Evolutionary conservation across 2,888 invertebrate genomes (phyloP), one percentile per base, ranked within the genome.

Genomic region (Himalopsyche tibetana): DNA sequence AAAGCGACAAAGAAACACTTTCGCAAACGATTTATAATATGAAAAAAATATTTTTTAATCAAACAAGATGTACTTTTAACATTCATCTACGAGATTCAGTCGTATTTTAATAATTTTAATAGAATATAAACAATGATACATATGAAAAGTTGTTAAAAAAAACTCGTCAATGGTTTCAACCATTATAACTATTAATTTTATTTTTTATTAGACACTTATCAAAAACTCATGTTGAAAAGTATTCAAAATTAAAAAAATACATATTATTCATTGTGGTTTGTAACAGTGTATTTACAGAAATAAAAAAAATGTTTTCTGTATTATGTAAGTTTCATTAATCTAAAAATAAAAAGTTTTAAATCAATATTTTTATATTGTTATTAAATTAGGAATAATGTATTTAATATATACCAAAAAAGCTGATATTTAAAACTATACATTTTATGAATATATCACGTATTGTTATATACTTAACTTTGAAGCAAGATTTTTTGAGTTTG

Each of bases 181-280:
- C 15, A 74, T 74, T 38, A 38, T 12, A 74, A 19, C 38, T 74
- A 74, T 28, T 63, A 63, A 19, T 19, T 15, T 74, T 38, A 38
- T 38, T n/a, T 74, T 74, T 74, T 74, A 74, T 15, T 74, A 74
- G 74, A 74, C 74, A 38, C 69, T 69, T 69, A 69, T 69, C 28
- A 28, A 69, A 69, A 69, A 69, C 19, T 74, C 36, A 36, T 38
- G 74, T 74, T 74, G 74, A 74, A 74, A 74, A 19, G 28, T 74
- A 36, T 74, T 36, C 19, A 74, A 74, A 36, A 36, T 36, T 12
- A 38, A 36, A 74, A 69, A 74, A 74, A 74, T 98, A 38, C 74
- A 84, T 55, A 84, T 82, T 82, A 42, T 83, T 45, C 69, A 42
- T 63, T 80, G 85, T 84, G 87, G 80, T 51, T 74, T 86, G 79